A percentile compares a stretch with the other conserved stretches of the same genome.
These are phyloP conservation scores for Mesoligia furuncula DNA, from an alignment of 2,888 invertebrate genomes.

Conservation along the genomic window DNA sequence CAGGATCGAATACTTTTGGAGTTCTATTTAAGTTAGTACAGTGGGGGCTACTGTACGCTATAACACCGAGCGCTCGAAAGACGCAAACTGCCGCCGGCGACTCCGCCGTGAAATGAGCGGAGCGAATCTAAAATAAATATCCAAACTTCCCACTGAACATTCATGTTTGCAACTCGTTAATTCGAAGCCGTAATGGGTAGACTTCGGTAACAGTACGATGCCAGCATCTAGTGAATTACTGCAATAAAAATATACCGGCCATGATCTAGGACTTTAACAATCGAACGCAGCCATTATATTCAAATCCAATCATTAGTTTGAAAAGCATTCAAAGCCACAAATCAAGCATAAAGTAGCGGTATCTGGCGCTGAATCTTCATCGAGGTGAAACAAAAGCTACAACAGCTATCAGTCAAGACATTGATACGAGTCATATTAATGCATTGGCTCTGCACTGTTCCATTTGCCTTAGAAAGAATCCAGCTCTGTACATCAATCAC, in stretches of 20 bases:
- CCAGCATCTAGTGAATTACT: slow-evolving; percentile 31
- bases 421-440: slow-evolving; percentile 52
- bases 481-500: slow-evolving; percentile 67
- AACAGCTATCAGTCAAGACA: slow-evolving; percentile 50
- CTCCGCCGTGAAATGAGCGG: slow-evolving; percentile 34
- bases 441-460: slow-evolving; percentile 50
- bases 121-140: slow-evolving; percentile 49
- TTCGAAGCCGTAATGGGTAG: slow-evolving; percentile 22
- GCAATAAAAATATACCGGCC: slow-evolving; percentile 31
- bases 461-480: slow-evolving; percentile 47
- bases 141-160: slow-evolving; percentile 23
- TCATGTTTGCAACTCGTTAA: slow-evolving; percentile 46
- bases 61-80: slow-evolving; percentile 16
- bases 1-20: slow-evolving; percentile 7
- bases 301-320: slow-evolving; percentile 41
- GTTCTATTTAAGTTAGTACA: slow-evolving; percentile 28
- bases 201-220: slow-evolving; percentile 33
- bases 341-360: slow-evolving; percentile 59
- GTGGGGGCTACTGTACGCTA: slow-evolving; percentile 5
- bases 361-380: slow-evolving; percentile 63
- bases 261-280: slow-evolving; percentile 43
- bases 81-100: slow-evolving; percentile 35
- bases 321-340: slow-evolving; percentile 46
- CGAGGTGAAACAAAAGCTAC: slow-evolving; percentile 50
- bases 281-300: slow-evolving; percentile 50